Evolutionary conservation across 2,888 invertebrate genomes (phyloP).

Genomic region (Odontomyia ornata): DNA sequence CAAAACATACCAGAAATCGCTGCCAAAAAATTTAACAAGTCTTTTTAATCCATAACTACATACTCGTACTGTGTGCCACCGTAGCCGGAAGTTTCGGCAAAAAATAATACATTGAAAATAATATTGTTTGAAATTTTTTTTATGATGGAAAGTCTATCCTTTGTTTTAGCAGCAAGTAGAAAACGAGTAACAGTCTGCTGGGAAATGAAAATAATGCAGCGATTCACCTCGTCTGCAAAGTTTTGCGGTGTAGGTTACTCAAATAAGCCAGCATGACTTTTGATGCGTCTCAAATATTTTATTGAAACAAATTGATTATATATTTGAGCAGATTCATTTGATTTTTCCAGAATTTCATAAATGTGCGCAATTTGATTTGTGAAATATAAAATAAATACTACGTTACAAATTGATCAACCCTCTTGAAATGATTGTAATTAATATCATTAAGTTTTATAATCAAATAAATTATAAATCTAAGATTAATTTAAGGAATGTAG

Average conservation of each 20-base stretch:
- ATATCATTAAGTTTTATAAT: no score
- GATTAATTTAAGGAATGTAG: no score
- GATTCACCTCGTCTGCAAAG: neutral
- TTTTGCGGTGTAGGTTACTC: neutral
- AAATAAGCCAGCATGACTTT: neutral
- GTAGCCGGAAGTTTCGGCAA: neutral
- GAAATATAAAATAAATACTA: no score
- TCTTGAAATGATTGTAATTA: no score
- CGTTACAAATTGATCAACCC: no score
- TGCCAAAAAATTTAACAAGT: constrained; percentile 38
- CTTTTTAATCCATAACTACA: constrained; percentile 14
- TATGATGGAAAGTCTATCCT: neutral
- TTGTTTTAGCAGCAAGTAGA: no score
- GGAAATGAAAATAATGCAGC: neutral
- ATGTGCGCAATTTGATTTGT: no score
- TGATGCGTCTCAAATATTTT: no score
- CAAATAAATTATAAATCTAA: no score
- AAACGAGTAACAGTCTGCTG: neutral
- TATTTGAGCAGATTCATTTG: no score
- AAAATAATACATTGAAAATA: constrained; percentile 1
- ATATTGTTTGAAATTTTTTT: neutral
- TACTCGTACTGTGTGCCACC: neutral
- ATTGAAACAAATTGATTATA: no score
- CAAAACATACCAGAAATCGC: neutral
- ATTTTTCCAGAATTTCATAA: no score